A percentile compares a stretch with the other conserved stretches of the same genome.
Evolutionary conservation across 1,140 invertebrate species (phyloP).

Genomic region (Zaprionus vittiger): DNA sequence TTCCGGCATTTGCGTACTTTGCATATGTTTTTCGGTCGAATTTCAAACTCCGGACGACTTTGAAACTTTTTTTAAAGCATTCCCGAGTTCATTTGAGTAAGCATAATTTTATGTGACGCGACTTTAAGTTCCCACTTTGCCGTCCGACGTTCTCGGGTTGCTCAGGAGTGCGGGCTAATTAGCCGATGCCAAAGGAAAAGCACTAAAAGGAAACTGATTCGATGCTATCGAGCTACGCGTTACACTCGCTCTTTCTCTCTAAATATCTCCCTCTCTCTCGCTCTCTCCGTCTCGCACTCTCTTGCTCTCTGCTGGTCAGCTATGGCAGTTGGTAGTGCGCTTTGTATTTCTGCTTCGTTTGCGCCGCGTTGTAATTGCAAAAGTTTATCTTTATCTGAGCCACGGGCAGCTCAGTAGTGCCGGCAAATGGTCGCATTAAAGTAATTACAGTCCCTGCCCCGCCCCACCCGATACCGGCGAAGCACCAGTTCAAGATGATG

Average conservation of each 20-base stretch:
- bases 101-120: constrained; percentile 49
- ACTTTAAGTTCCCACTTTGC: constrained; percentile 55
- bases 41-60: constrained; percentile 48
- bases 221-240: constrained; percentile 72
- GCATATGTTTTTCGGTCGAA: constrained; percentile 55
- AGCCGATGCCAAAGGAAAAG: constrained; percentile 57
- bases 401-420: constrained; percentile 58
- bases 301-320: constrained; percentile 25
- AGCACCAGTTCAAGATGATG: neutral
- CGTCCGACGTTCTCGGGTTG: neutral
- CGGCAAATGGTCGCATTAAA: constrained; percentile 81
- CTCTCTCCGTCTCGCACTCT: neutral
- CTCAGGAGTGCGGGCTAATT: constrained; percentile 55
- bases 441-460: constrained; percentile 73
- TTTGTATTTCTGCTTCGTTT: constrained; percentile 70
- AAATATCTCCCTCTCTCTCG: neutral
- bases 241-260: constrained; percentile 6
- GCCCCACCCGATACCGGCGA: neutral
- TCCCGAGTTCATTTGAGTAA: constrained; percentile 48
- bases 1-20: constrained; percentile 34
- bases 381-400: constrained; percentile 80
- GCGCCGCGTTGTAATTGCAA: constrained; percentile 77
- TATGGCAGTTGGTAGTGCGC: constrained; percentile 20
- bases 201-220: constrained; percentile 75
- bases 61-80: constrained; percentile 54